These are phyloP conservation scores for Odontamblyopus rebecca DNA, from an alignment of 2,797 vertebrate genomes.

Conservation along the genomic window DNA sequence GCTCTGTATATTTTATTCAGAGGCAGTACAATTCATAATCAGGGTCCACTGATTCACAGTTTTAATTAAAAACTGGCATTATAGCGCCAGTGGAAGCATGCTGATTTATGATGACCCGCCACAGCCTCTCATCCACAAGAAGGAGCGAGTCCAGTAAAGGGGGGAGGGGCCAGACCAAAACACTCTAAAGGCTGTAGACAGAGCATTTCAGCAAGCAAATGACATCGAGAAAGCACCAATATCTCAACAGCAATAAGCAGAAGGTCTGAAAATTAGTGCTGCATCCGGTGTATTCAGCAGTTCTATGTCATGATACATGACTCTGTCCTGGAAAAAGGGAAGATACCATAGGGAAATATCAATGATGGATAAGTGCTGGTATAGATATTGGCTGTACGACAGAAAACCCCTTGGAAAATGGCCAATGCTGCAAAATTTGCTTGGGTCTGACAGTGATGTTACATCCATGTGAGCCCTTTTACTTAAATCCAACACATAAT, in stretches of 20 bases:
- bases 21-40: slow-evolving; percentile 76
- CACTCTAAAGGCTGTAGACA: slow-evolving; percentile 31
- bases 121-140: slow-evolving; percentile 53
- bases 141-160: slow-evolving; percentile 42
- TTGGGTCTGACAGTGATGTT: slow-evolving; percentile 69
- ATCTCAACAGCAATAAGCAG: neutral
- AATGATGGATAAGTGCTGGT: slow-evolving; percentile 28
- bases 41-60: slow-evolving; percentile 70
- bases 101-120: slow-evolving; percentile 71
- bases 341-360: slow-evolving; percentile 15
- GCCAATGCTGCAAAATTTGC: slow-evolving; percentile 60
- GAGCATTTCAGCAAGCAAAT: neutral
- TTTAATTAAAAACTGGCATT: slow-evolving; percentile 79
- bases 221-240: neutral
- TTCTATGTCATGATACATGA: slow-evolving; percentile 17
- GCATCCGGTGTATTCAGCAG: neutral
- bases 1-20: slow-evolving; percentile 72
- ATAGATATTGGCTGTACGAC: slow-evolving; percentile 48
- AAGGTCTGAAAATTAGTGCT: neutral
- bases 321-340: slow-evolving; percentile 16
- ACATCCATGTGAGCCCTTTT: slow-evolving; percentile 60
- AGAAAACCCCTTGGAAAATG: slow-evolving; percentile 51
- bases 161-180: slow-evolving; percentile 8
- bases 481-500: slow-evolving; percentile 67
- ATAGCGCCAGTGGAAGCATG: slow-evolving; percentile 64